Base-by-base conservation (phyloP, 2,888 invertebrate genomes). In the Tachystola acroxantha region DNA sequence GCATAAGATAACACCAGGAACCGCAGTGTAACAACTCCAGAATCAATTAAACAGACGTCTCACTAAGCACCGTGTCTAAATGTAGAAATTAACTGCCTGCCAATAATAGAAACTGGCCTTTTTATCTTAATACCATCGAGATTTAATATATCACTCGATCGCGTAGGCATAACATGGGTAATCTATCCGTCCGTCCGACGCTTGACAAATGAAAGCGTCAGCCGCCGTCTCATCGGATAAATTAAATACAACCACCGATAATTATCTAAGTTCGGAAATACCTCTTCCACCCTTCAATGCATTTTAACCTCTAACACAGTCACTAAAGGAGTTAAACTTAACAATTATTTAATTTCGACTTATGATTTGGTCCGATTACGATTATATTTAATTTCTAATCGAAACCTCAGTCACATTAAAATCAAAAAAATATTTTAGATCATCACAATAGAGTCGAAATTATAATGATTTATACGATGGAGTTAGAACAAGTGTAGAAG, bases 91-190 rank as follows among this genome's bases (percentile, higher is more conserved):
- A 63, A 64, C 64, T 50, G 44, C 37, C 46, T 43, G 48, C 53
- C 48, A 47, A 64, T 56, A 60, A 61, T 54, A 48, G 48, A 43
- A 47, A 38, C 45, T 34, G 39, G 42, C 43, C 34, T 40, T 52
- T 54, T 57, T 66, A 71, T 71, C 71, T 66, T 62, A 65, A 65
- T 64, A 59, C 56, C 63, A 66, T 70, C 69, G 57, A 51, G 55
- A 54, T 60, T 64, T 64, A 65, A 68, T 70, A 69, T 55, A 69
- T 71, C 70, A 69, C 64, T 61, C 57, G 48, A 55, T 59, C 53
- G 49, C 42, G 36, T 47, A 53, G 57, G 55, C 57, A 58, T 49
- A 64, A 58, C 68, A 63, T 50, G 59, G 48, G 48, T 53, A 50
- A 60, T 54, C 61, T 48, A 62, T 57, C 63, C 50, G 55, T 43